Base-by-base conservation (phyloP, 2,888 invertebrate species). In the Psylliodes chrysocephalus region DNA sequence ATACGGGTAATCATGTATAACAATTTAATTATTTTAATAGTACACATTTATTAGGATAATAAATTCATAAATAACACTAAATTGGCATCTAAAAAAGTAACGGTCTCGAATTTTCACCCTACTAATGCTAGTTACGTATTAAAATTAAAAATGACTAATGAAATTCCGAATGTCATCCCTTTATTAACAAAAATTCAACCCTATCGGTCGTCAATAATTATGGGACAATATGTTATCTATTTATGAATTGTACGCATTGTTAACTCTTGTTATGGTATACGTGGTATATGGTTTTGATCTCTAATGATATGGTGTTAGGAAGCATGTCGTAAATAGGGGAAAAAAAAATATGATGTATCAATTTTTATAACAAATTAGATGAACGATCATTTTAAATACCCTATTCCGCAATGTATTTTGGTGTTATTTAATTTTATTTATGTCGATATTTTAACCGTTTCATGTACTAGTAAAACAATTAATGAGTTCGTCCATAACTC, bases 151-250 rank as follows among this genome's bases (percentile, higher is more conserved):
- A 46, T 46, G 46, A 46, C 22, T 46, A 46, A 46, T 46, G 22
- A 46, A 22, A 46, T 5, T 12, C 22, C 46, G 22, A 46, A 46
- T 46, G 46, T 46, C 46, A 19, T 46, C 46, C 46, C 46, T 46
- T 22, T 17, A 46, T 46, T 12, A 22, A 14, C n/a, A 12, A 22
- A 46, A 22, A n/a, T 46, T 14, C 46, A 25, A 46, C 46, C 46
- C 46, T 46, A 46, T 46, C 46, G 44, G 44, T 19, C 19, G 44
- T 44, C 44, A 22, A 46, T 46, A 46, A 46, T 46, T 46, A 46
- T 12, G 19, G 19, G 46, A 46, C 46, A 46, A 17, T 46, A 46
- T 46, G 46, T 46, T 22, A 25, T 44, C 44, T 46, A 25, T 19
- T 22, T 46, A 25, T 46, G 22, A 8, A 46, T 46, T 46, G 3